phyloP scores from a whole-genome alignment of 1,140 invertebrate genomes.

The Drosophila navojoa region DNA sequence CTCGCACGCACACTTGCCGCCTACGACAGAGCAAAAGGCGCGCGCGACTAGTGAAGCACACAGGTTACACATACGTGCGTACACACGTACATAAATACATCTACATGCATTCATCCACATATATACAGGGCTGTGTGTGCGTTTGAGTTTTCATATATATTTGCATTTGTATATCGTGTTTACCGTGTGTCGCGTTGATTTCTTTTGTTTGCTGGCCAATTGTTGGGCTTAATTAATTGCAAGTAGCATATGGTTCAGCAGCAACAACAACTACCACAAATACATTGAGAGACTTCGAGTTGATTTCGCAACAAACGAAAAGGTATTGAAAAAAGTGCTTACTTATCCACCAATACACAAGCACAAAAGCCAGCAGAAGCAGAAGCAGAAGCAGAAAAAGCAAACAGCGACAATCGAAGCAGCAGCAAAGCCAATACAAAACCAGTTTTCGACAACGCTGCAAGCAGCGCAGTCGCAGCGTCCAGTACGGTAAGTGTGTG shows the following conservation, averaged over 20 bases:
- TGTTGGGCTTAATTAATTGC: slow-evolving; percentile 74
- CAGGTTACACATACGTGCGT: slow-evolving; percentile 22
- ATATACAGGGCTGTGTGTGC: slow-evolving; percentile 5
- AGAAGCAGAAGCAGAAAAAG: slow-evolving; percentile 25
- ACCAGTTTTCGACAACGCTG: slow-evolving; percentile 66
- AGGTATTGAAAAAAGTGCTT: slow-evolving; percentile 54
- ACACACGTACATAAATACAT: too few relatives aligned
- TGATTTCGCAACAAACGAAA: slow-evolving; percentile 62
- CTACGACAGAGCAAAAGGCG: slow-evolving; percentile 25
- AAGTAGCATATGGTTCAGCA: slow-evolving; percentile 62
- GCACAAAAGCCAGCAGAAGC: slow-evolving; percentile 41
- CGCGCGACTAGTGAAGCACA: slow-evolving; percentile 40
- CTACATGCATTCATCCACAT: neutral
- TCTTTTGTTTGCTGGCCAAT: slow-evolving; percentile 73
- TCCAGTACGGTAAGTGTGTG: slow-evolving; percentile 55
- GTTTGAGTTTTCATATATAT: slow-evolving; percentile 43
- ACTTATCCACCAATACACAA: slow-evolving; percentile 42
- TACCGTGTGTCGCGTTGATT: slow-evolving; percentile 56
- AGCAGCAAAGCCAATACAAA: slow-evolving; percentile 32
- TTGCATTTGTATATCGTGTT: slow-evolving; percentile 40
- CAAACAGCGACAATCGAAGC: too few relatives aligned
- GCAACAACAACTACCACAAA: slow-evolving; percentile 27
- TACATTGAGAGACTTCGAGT: slow-evolving; percentile 31
- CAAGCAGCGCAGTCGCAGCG: slow-evolving; percentile 76
- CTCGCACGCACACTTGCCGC: slow-evolving; percentile 16